Conservation (phyloP, 2,888 invertebrate genomes). For the Dolomedes plantarius region DNA sequence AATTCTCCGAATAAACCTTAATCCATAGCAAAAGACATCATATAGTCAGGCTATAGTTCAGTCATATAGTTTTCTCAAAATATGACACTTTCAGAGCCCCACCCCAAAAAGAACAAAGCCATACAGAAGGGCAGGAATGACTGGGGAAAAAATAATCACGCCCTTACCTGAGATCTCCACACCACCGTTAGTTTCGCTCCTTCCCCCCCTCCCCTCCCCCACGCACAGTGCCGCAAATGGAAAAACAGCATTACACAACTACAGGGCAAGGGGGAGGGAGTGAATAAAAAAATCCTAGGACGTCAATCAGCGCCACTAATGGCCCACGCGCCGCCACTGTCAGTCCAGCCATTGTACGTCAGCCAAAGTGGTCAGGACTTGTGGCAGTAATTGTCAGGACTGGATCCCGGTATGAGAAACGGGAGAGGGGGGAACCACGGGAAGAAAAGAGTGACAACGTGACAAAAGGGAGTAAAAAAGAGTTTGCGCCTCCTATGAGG, state of each 20-base stretch:
- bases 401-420: not conserved
- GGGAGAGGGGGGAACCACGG: not conserved
- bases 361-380: slow-evolving; percentile 61
- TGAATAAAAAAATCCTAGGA: slow-evolving; percentile 15
- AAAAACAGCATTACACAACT: slow-evolving; percentile 61
- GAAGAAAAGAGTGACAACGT: slow-evolving; percentile 5
- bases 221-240: slow-evolving; percentile 57
- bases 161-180: slow-evolving; percentile 4
- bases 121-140: not conserved
- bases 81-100: too few relatives aligned
- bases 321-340: slow-evolving; percentile 63
- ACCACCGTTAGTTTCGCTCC: not conserved
- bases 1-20: too few relatives aligned
- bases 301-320: slow-evolving; percentile 66
- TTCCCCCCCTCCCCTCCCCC: slow-evolving; percentile 2
- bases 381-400: slow-evolving; percentile 61
- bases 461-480: not conserved
- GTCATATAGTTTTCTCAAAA: too few relatives aligned
- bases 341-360: slow-evolving; percentile 58
- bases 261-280: not conserved
- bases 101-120: not conserved
- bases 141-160: not conserved
- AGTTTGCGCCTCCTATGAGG: too few relatives aligned
- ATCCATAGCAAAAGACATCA: too few relatives aligned
- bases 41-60: too few relatives aligned